Base-by-base conservation (phyloP, 1,140 invertebrate genomes). In the Archivesica marissinica region DNA sequence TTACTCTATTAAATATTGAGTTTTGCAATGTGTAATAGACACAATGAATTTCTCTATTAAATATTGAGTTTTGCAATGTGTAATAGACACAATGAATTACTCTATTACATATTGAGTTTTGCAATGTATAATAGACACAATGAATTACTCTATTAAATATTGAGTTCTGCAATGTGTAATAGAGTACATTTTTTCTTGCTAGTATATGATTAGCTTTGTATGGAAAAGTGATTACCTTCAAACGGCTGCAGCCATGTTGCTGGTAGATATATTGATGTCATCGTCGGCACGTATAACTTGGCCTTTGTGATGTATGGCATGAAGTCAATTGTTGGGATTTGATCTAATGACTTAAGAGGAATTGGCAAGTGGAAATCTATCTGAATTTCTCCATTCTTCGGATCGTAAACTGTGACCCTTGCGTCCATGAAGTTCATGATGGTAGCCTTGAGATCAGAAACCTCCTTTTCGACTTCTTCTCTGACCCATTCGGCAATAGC, bases 281-380 rank as follows among this genome's bases (percentile, higher is more conserved):
- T 50, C 59, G 2, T 85, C 47, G 44, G 72, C 33, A 76, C 54
- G 83, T 81, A 88, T 7, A 64, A 74, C 47, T 83, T 61, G 17
- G 79, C 30, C 44, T 82, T 81, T 11, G 77, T 82, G 15, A 88
- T n/a, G 72, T 86, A 89, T 50, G 75, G 76, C 20, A 47, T 52
- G 33, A 87, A 6, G 11, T 74, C 81, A 17, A 88, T 3, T 33
- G 78, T 70, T 28, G 97, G 97, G 0, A 96, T 97, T 89, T 97
- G 96, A 91, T 97, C 97, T 91, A 98, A 97, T 0, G 97, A 96
- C 90, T 98, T 97, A 97, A 97, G 97, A 0, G 97, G 97, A 95
- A 98, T 96, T 0, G 97, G 97, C 28, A 98, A 93, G 89, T 97
- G 97, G 89, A 98, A 97, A 90, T 98, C 97, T 23, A 97, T 92